phyloP scores from a whole-genome alignment of 2,797 vertebrate genomes.

The Sebastes hubbsi region DNA sequence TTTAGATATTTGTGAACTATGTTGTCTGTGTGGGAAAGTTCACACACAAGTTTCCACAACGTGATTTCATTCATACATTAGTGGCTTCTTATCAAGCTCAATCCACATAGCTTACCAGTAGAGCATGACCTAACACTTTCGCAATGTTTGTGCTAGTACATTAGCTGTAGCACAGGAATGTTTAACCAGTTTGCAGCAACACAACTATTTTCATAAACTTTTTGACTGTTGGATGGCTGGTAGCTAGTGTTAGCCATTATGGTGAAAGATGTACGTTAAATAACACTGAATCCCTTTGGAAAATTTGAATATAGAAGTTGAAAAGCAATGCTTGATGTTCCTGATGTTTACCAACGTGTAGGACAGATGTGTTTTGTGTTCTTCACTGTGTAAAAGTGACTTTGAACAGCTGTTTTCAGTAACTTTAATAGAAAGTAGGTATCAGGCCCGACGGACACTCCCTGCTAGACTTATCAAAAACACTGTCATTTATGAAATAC shows the following conservation, averaged over 20 bases:
- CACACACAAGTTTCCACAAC: no score
- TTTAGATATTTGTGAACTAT: no score
- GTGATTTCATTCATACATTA: no score
- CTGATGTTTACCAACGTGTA: accelerated
- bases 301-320: not conserved
- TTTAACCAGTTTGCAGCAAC: not conserved
- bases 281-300: not conserved
- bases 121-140: not conserved
- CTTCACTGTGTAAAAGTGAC: accelerated
- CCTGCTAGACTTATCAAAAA: slow-evolving; percentile 55
- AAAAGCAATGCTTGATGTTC: accelerated
- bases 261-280: not conserved
- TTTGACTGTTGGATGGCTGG: not conserved
- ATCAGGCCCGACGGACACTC: slow-evolving; percentile 68
- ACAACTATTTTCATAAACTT: not conserved
- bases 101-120: not conserved
- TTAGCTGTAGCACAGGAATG: not conserved
- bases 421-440: not conserved
- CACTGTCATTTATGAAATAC: not conserved
- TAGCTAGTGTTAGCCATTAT: slow-evolving; percentile 9
- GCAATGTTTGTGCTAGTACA: accelerated
- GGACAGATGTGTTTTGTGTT: accelerated
- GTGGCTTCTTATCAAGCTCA: not conserved
- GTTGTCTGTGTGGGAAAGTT: no score
- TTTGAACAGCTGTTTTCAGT: not conserved